These are phyloP conservation scores for Lanistes nyassanus DNA, from an alignment of 1,140 invertebrate species.

Conservation along the genomic window DNA sequence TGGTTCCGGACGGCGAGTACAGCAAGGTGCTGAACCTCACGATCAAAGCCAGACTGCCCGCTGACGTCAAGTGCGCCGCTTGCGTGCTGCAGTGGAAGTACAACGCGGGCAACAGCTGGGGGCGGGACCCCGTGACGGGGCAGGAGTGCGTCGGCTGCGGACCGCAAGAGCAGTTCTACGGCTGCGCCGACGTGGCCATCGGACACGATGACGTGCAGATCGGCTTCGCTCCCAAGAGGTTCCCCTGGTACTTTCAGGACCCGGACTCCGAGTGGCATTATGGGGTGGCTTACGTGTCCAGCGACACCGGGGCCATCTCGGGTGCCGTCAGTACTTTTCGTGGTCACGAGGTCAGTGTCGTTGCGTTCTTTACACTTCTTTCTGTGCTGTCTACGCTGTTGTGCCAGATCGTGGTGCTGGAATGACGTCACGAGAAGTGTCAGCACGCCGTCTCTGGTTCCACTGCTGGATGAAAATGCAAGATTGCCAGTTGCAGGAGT, in stretches of 20 bases:
- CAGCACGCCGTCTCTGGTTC: too few relatives aligned
- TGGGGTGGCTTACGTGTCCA: slow-evolving; percentile 32
- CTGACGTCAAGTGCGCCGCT: slow-evolving; percentile 53
- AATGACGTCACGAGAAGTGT: too few relatives aligned
- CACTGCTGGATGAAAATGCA: too few relatives aligned
- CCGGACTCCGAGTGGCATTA: slow-evolving; percentile 32
- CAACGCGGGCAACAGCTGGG: slow-evolving; percentile 64
- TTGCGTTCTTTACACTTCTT: too few relatives aligned
- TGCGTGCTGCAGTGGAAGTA: slow-evolving; percentile 67
- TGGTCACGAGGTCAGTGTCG: neutral
- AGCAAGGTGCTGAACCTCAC: slow-evolving; percentile 34
- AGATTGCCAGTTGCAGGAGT: too few relatives aligned
- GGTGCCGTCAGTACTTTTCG: neutral
- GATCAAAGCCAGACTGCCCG: slow-evolving; percentile 50
- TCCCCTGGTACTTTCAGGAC: slow-evolving; percentile 33
- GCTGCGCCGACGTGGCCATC: slow-evolving; percentile 60
- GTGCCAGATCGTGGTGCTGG: too few relatives aligned
- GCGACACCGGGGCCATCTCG: slow-evolving; percentile 7
- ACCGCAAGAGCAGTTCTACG: slow-evolving; percentile 61
- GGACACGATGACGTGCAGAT: slow-evolving; percentile 47
- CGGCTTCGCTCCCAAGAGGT: slow-evolving; percentile 21
- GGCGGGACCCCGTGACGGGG: slow-evolving; percentile 42
- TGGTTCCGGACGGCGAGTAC: slow-evolving; percentile 28
- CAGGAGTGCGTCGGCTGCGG: slow-evolving; percentile 55
- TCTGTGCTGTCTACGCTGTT: too few relatives aligned